Conservation (phyloP, 2,888 invertebrate genomes). For the Alloscopus bannaensis region DNA sequence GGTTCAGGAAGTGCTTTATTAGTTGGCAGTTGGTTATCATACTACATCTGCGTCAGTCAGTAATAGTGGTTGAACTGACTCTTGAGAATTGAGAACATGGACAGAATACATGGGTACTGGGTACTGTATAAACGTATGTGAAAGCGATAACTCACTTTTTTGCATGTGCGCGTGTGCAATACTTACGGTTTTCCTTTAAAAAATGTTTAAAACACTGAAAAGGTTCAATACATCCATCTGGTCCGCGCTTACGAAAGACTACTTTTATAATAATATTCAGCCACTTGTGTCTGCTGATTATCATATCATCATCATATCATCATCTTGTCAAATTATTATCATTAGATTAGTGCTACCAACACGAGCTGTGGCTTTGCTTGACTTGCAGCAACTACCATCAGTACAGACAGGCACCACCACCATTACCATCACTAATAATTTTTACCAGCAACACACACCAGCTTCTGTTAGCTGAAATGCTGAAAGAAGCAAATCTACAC, state of each 20-base stretch:
- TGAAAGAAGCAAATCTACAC: constrained; percentile 5
- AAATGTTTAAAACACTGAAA: background rate
- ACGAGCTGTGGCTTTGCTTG: constrained; percentile 34
- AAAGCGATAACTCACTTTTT: too few species aligned
- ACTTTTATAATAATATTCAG: constrained; percentile 42
- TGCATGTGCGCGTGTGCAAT: constrained; percentile 24
- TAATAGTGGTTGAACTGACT: too few species aligned
- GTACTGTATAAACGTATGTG: too few species aligned
- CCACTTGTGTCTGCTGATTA: constrained; percentile 62
- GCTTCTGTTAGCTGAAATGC: constrained; percentile 13
- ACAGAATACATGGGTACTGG: too few species aligned
- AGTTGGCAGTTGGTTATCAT: constrained; percentile 18
- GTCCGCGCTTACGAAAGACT: constrained; percentile 3
- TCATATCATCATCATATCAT: constrained; percentile 57
- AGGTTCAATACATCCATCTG: constrained; percentile 6
- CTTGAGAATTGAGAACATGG: too few species aligned
- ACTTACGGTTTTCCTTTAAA: constrained; percentile 8
- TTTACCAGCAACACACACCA: constrained; percentile 12
- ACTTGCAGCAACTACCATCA: constrained; percentile 31
- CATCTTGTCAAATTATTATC: constrained; percentile 62
- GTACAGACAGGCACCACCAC: background rate
- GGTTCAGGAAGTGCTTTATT: constrained; percentile 24
- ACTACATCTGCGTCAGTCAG: constrained; percentile 13
- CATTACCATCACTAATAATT: background rate
- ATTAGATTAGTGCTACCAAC: constrained; percentile 59